A percentile compares a stretch with the other conserved stretches of the same genome.
Evolutionary conservation across 2,113 vertebrate species (phyloP).

Genomic region (Vidua macroura): DNA sequence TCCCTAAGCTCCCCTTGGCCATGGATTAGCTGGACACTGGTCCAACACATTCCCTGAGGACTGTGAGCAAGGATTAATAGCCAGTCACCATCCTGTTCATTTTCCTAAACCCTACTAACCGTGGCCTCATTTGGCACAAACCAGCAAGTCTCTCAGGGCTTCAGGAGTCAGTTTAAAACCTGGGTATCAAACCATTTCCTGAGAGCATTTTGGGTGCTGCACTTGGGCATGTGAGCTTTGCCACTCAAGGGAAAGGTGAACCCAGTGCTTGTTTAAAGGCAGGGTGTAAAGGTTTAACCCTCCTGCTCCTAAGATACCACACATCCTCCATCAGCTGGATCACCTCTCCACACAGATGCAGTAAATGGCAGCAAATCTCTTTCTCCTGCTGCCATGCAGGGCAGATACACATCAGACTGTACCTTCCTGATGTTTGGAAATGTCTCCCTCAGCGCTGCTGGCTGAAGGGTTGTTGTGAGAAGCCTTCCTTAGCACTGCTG

Average conservation of each 20-base stretch:
- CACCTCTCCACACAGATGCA: not conserved
- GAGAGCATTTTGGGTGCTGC: not conserved
- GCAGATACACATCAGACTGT: not conserved
- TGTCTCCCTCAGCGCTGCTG: not conserved
- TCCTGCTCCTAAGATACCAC: not conserved
- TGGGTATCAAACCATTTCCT: not conserved
- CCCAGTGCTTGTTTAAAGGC: not conserved
- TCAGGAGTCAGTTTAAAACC: not conserved
- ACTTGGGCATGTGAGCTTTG: fast-evolving
- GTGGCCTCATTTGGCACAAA: not conserved
- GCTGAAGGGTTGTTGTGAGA: not conserved
- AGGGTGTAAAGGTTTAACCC: not conserved
- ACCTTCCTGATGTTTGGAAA: not conserved
- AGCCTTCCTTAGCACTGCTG: not conserved
- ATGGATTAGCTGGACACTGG: not conserved
- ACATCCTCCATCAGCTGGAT: not conserved
- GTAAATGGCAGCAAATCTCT: not conserved
- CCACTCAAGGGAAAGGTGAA: not conserved
- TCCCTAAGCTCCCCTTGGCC: not conserved
- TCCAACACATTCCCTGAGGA: not conserved
- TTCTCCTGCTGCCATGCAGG: not conserved
- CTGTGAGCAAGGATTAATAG: not conserved
- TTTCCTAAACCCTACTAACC: not conserved
- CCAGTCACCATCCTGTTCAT: not conserved
- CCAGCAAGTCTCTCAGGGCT: not conserved